Evolutionary conservation across 2,113 vertebrate species (phyloP).

Genomic region (Perca schrenkii): DNA sequence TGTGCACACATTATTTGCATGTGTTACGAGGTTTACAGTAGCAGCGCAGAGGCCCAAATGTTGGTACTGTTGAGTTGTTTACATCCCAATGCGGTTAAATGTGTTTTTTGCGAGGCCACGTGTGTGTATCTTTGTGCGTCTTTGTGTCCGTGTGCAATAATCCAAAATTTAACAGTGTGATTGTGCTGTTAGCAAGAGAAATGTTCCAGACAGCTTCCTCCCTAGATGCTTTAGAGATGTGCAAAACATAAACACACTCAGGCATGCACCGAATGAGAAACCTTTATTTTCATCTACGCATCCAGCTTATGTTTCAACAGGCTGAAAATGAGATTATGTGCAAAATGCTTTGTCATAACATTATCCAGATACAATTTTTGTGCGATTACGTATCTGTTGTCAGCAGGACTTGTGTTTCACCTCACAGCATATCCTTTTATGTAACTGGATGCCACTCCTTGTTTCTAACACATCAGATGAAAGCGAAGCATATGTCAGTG

Average conservation of each 20-base stretch:
- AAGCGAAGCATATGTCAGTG: constrained; percentile 52
- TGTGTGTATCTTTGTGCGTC: background rate
- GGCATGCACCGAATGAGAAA: background rate
- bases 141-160: background rate
- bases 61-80: background rate
- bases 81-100: background rate
- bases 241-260: constrained; percentile 21
- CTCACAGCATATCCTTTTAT: constrained; percentile 22
- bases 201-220: background rate
- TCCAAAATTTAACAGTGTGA: constrained; percentile 1
- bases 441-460: constrained; percentile 44
- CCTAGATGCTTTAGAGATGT: background rate
- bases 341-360: constrained; percentile 15
- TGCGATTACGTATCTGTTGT: constrained; percentile 27
- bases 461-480: constrained; percentile 34
- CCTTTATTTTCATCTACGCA: background rate
- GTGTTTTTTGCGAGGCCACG: background rate
- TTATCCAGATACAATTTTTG: background rate
- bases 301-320: constrained; percentile 5
- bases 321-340: background rate
- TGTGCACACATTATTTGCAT: constrained; percentile 33
- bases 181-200: background rate
- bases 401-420: constrained; percentile 32
- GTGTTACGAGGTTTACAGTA: background rate
- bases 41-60: background rate